phyloP scores from a whole-genome alignment of 37 sponge, comb jelly and placozoan species.

The Petrosia ficiformis region DNA sequence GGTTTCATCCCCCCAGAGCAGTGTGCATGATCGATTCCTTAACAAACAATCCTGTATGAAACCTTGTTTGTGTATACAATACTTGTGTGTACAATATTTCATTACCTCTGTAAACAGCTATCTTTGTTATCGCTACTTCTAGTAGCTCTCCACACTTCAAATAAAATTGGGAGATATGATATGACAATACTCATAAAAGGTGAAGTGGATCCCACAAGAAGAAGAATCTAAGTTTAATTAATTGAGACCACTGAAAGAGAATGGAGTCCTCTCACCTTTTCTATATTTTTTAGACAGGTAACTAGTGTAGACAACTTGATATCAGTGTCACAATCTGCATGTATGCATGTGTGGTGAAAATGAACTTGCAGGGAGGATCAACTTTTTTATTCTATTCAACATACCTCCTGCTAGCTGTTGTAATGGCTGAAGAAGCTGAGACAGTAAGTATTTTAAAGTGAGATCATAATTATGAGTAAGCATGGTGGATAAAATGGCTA shows the following conservation, averaged over 20 bases:
- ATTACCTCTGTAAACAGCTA: too few relatives aligned
- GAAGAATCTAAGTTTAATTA: conserved; percentile 36
- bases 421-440: conserved; percentile 30
- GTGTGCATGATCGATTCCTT: too few relatives aligned
- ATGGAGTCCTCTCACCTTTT: background rate
- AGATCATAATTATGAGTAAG: conserved; percentile 19
- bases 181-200: conserved; percentile 5
- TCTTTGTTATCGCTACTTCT: too few relatives aligned
- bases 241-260: background rate
- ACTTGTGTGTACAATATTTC: too few relatives aligned
- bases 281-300: conserved; percentile 13
- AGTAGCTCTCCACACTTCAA: conserved; percentile 31
- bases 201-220: conserved; percentile 29
- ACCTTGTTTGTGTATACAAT: too few relatives aligned
- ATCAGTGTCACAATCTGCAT: background rate
- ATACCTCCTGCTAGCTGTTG: conserved; percentile 21
- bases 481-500: conserved; percentile 44
- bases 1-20: too few relatives aligned
- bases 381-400: too few relatives aligned
- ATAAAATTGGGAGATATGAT: conserved; percentile 42
- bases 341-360: background rate
- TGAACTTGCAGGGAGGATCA: too few relatives aligned
- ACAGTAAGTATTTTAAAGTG: conserved; percentile 12
- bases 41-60: too few relatives aligned
- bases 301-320: background rate